A percentile compares a stretch with the other conserved stretches of the same genome.
Evolutionary conservation across 1,140 invertebrate species (phyloP).

Genomic region (Neelides sp.): DNA sequence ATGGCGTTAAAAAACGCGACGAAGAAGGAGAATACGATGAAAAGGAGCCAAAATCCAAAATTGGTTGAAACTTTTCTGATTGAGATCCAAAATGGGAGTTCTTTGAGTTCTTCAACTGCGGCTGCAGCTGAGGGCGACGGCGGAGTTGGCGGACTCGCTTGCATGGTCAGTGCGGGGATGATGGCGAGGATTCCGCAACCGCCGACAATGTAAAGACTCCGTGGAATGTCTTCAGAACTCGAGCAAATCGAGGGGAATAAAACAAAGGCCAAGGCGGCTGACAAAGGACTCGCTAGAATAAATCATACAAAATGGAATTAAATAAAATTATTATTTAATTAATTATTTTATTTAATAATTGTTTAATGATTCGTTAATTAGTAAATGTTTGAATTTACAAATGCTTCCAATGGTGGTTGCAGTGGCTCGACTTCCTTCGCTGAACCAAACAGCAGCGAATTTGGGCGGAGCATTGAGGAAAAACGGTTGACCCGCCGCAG

Average conservation of each 20-base stretch:
- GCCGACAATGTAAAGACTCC: constrained; percentile 1
- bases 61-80: constrained; percentile 12
- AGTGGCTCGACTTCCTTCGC: constrained; percentile 13
- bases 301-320: neutral
- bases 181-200: constrained; percentile 13
- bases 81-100: constrained; percentile 18
- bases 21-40: constrained; percentile 11
- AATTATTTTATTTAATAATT: neutral
- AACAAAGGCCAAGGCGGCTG: constrained; percentile 16
- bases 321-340: neutral
- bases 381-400: constrained; percentile 5
- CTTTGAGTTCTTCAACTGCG: constrained; percentile 12
- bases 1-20: constrained; percentile 20
- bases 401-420: constrained; percentile 21
- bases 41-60: constrained; percentile 13
- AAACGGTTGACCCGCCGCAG: constrained; percentile 18
- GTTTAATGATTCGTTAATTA: neutral
- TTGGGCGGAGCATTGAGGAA: constrained; percentile 23
- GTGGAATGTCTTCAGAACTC: constrained; percentile 1
- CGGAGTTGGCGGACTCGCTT: constrained; percentile 10
- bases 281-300: constrained; percentile 17
- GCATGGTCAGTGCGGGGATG: constrained; percentile 10
- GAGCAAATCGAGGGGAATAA: constrained; percentile 11
- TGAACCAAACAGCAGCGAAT: constrained; percentile 24
- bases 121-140: constrained; percentile 14